Evolutionary conservation across 2,888 invertebrate genomes (phyloP), one percentile per base, ranked within the genome.

Genomic region (Cephus sareptanus): DNA sequence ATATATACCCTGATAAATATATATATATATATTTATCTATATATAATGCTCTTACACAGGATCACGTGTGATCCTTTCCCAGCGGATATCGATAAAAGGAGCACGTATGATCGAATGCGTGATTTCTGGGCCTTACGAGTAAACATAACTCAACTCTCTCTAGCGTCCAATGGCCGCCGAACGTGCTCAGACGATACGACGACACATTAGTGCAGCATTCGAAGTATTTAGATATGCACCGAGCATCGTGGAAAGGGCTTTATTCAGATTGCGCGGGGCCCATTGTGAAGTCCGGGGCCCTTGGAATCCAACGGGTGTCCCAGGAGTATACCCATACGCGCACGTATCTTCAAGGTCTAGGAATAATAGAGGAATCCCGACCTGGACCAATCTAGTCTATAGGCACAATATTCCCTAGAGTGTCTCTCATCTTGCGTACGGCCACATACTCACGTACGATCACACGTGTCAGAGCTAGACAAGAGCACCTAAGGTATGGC

Each of bases 191-290:
- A 80, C 79, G 84, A 84, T 83, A 83, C 80, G 76, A 74, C 79
- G 83, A 84, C 87, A 85, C 83, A 87, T 87, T 88, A 87, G 83
- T 74, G 82, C 76, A 69, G 76, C 82, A 77, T 82, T 83, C 76
- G 75, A 79, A 76, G 77, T 80, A 80, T 80, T 84, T 80, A 83
- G 81, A 83, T 85, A 85, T 80, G 80, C 79, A 85, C 82, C 84
- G 56, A 70, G 70, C 69, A 15, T 69, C 74, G 34, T 37, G 35
- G 34, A 40, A 56, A 40, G 74, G 74, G 75, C 73, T 79, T 77
- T 80, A 81, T 81, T 77, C 79, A 80, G 76, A 80, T 80, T 79
- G 75, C 74, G 76, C 71, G 73, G 40, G 77, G 78, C 75, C 77
- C 76, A 77, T 81, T 80, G 81, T 80, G 68, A 69, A 74, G 56